phyloP scores from a whole-genome alignment of 1,140 invertebrate genomes.

The Leptinotarsa texana region DNA sequence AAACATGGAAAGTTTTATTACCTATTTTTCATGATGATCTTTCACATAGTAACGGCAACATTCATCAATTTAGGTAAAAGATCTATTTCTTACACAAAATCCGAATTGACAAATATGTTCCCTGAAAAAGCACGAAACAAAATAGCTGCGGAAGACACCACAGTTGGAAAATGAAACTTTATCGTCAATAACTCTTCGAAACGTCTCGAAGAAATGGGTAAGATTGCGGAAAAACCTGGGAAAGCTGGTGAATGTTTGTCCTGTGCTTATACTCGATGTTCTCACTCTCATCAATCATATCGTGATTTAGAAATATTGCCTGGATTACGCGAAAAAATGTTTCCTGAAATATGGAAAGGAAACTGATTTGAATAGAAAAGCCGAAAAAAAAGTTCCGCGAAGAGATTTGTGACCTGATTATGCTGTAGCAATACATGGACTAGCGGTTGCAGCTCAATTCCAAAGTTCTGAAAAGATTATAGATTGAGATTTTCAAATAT shows the following conservation, averaged over 20 bases:
- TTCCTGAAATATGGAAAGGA: not conserved
- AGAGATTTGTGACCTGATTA: not conserved
- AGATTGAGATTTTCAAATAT: not conserved
- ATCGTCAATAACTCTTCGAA: slow-evolving; percentile 8
- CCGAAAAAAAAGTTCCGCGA: not conserved
- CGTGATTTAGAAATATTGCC: slow-evolving; percentile 10
- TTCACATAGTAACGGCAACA: too few species aligned
- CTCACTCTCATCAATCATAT: slow-evolving; percentile 12
- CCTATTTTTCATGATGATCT: too few species aligned
- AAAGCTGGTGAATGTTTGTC: slow-evolving; percentile 8
- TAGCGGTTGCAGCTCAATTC: not conserved
- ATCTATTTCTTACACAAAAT: too few species aligned
- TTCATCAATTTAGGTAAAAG: too few species aligned
- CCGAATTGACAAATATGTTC: too few species aligned
- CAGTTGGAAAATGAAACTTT: not conserved
- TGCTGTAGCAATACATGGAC: not conserved
- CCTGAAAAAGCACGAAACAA: too few species aligned
- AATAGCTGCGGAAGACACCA: too few species aligned
- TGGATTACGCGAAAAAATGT: not conserved
- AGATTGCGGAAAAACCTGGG: not conserved
- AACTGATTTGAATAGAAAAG: not conserved
- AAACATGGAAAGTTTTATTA: too few species aligned
- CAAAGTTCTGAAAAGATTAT: not conserved
- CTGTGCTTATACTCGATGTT: slow-evolving; percentile 7
- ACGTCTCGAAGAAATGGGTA: not conserved